These are phyloP conservation scores for Trichosurus vulpecula DNA, from an alignment of 2,797 vertebrate species.

Conservation along the genomic window DNA sequence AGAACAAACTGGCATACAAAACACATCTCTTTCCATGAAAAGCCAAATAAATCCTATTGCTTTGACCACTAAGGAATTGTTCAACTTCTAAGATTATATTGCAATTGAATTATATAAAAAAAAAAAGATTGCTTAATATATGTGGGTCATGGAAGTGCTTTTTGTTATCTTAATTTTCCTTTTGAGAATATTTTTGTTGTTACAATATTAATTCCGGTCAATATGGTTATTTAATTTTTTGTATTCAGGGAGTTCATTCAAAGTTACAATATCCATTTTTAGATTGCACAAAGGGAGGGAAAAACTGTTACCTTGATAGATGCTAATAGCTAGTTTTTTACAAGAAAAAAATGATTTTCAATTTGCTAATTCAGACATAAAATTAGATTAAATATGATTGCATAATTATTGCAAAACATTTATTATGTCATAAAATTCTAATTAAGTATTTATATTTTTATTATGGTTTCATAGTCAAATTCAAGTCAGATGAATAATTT, in stretches of 20 bases:
- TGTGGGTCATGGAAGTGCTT: background rate
- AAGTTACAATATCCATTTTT: background rate
- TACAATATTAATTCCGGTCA: background rate
- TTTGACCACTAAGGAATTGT: background rate
- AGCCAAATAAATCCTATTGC: background rate
- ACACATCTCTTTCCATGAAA: background rate
- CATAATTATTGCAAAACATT: background rate
- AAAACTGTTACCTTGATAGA: background rate
- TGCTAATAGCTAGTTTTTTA: background rate
- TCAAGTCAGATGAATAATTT: background rate
- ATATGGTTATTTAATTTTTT: background rate
- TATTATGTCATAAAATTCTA: background rate
- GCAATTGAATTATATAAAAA: background rate
- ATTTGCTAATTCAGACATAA: background rate
- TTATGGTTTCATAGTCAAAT: background rate
- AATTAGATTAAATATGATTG: background rate
- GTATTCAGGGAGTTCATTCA: background rate
- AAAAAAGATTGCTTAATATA: background rate
- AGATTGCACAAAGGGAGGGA: background rate
- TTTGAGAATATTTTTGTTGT: background rate
- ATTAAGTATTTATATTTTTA: background rate
- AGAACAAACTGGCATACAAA: background rate
- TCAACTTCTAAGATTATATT: background rate
- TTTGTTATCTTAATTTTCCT: background rate
- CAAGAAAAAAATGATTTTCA: background rate